Percentiles rank a stretch among this genome's conserved stretches.
These are phyloP conservation scores for Echiichthys vipera DNA, from an alignment of 2,797 vertebrate genomes.

Conservation along the genomic window DNA sequence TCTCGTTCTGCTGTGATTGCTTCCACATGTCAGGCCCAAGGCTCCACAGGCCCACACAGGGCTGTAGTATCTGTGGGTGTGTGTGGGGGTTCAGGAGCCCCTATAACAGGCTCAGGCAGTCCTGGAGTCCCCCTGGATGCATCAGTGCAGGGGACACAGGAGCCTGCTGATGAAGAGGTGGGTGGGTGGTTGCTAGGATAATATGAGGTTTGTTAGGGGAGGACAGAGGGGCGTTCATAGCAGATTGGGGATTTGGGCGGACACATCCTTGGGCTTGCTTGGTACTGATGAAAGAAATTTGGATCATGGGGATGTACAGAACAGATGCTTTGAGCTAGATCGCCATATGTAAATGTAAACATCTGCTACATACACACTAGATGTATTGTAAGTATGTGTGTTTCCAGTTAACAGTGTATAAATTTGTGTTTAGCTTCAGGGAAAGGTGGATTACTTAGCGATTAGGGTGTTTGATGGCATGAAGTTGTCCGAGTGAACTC, in stretches of 20 bases:
- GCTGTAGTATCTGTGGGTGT: constrained; percentile 41
- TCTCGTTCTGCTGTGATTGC: constrained; percentile 61
- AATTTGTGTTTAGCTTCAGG: constrained; percentile 28
- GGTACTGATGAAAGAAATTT: constrained; percentile 63
- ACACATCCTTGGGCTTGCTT: constrained; percentile 53
- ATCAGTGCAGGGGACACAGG: constrained; percentile 45
- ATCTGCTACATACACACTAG: constrained; percentile 33
- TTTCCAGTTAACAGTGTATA: constrained; percentile 40
- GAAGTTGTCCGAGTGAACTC: constrained; percentile 20
- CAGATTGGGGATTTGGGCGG: constrained; percentile 37
- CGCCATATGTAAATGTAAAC: constrained; percentile 41
- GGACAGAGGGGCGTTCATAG: constrained; percentile 7
- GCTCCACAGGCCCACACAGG: constrained; percentile 46
- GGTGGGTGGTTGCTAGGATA: constrained; percentile 31
- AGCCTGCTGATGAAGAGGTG: constrained; percentile 53
- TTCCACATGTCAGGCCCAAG: constrained; percentile 69
- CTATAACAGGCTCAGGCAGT: constrained; percentile 49
- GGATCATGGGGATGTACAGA: constrained; percentile 44
- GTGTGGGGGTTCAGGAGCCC: constrained; percentile 39
- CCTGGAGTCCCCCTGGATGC: constrained; percentile 41
- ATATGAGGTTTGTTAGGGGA: constrained; percentile 36
- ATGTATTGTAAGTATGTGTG: constrained; percentile 17
- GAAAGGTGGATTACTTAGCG: constrained; percentile 24
- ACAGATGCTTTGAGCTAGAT: constrained; percentile 45
- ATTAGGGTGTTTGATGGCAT: constrained; percentile 39